These are phyloP conservation scores for Argyra leucocephala DNA, from an alignment of 2,888 invertebrate species.

Conservation along the genomic window DNA sequence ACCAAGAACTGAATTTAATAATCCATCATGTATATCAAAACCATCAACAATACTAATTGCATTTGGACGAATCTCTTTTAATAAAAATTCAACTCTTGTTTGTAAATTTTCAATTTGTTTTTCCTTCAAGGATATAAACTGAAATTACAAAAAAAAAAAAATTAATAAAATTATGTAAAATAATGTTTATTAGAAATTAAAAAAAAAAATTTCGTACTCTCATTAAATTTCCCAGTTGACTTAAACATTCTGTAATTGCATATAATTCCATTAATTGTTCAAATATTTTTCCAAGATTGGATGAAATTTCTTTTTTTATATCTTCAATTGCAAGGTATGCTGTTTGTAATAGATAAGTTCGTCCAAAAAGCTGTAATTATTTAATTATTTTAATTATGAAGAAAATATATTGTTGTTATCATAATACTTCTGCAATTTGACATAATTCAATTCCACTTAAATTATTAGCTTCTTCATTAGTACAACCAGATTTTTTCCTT, in stretches of 20 bases:
- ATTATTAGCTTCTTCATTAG: constrained; percentile 77
- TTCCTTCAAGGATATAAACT: constrained; percentile 39
- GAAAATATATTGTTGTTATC: not conserved
- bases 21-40: constrained; percentile 77
- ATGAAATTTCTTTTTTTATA: constrained; percentile 45
- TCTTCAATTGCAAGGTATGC: constrained; percentile 46
- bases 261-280: constrained; percentile 62
- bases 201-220: constrained; percentile 52
- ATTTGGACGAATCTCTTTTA: constrained; percentile 69
- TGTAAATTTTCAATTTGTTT: constrained; percentile 48
- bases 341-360: constrained; percentile 62
- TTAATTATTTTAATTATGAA: not conserved
- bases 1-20: constrained; percentile 69
- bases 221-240: constrained; percentile 61
- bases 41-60: constrained; percentile 86
- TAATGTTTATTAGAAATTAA: not conserved
- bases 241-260: constrained; percentile 60
- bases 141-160: constrained; percentile 4
- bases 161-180: not conserved
- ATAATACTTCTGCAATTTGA: constrained; percentile 65
- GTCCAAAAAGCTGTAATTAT: constrained; percentile 61
- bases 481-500: constrained; percentile 53
- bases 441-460: constrained; percentile 71
- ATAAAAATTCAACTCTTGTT: constrained; percentile 58
- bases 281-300: constrained; percentile 51